These are phyloP conservation scores for Scophthalmus maximus DNA, from an alignment of 2,113 vertebrate genomes.

Conservation along the genomic window DNA sequence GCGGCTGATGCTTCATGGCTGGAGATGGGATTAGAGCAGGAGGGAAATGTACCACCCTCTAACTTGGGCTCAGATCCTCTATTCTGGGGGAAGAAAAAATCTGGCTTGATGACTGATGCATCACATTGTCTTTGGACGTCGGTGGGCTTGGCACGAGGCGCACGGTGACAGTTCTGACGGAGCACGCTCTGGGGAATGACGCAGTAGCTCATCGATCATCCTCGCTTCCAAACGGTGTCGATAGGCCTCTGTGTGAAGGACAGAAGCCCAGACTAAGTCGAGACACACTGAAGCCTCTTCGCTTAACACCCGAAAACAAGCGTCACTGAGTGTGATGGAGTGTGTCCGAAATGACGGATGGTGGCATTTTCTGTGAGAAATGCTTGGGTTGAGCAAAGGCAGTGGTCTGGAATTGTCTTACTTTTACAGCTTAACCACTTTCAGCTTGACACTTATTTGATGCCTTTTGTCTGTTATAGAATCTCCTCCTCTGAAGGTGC, in stretches of 20 bases:
- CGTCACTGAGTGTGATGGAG: slow-evolving; percentile 27
- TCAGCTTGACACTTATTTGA: neutral
- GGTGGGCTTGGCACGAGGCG: slow-evolving; percentile 30
- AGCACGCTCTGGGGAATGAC: slow-evolving; percentile 48
- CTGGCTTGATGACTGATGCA: slow-evolving; percentile 46
- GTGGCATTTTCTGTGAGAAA: slow-evolving; percentile 18
- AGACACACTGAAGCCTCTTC: slow-evolving; percentile 23
- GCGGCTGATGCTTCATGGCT: slow-evolving; percentile 49
- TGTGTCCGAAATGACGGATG: slow-evolving; percentile 31
- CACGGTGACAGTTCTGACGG: slow-evolving; percentile 36
- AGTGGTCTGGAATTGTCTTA: neutral
- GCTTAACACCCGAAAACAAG: slow-evolving; percentile 17
- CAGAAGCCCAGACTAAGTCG: slow-evolving; percentile 39
- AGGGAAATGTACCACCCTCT: slow-evolving; percentile 60
- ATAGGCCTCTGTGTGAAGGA: slow-evolving; percentile 47
- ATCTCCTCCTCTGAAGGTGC: neutral
- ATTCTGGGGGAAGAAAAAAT: slow-evolving; percentile 26
- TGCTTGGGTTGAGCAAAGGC: slow-evolving; percentile 5
- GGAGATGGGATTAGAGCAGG: slow-evolving; percentile 57
- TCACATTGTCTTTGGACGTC: slow-evolving; percentile 59
- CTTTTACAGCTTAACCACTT: slow-evolving; percentile 9
- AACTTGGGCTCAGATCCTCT: slow-evolving; percentile 39
- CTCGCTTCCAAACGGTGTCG: slow-evolving; percentile 33
- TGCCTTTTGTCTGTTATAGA: neutral
- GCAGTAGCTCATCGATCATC: slow-evolving; percentile 64